Base-by-base conservation (phyloP, 2,888 invertebrate genomes). In the Tromatobia lineatoria region DNA sequence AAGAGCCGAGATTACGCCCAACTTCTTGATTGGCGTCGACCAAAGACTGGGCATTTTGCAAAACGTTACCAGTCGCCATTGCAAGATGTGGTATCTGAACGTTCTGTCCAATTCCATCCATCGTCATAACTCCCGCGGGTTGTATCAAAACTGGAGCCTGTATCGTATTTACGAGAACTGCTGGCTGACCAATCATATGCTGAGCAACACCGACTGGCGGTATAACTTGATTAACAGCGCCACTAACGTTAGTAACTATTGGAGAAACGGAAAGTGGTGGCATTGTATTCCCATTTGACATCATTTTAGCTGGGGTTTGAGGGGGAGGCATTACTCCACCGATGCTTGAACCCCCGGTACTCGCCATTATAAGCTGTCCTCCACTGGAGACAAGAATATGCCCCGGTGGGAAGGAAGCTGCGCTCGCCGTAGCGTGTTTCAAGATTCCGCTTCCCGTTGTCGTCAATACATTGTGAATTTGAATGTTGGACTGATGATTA, bases 91-190 rank as follows among this genome's bases (percentile, higher is more conserved):
- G 96, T 89, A 97, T 94, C 76, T 96, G 96, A 85, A 96, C 94
- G 86, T 96, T 96, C 89, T 96, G 97, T 80, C 96, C 95, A 34
- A 96, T 95, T 0, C 96, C 96, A 87, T 97, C 97, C 88, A 97
- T 96, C 0, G 96, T 95, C 95, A 97, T 96, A 87, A 97, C 95
- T 2, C 96, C 95, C 0, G 97, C 95, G 0, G 97, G 97, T 90
- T 97, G 97, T 59, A 98, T 95, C 7, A 98, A 96, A 88, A 97
- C 97, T 0, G 97, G 97, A 20, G 97, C 95, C 69, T 96, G 96
- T 85, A 98, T 94, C 0, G 97, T 96, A 90, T 98, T 98, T 0
- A 98, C 96, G 6, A 98, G 95, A 0, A 97, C 97, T 0, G 97
- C 96, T 38, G 97, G 96, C 90, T 96, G 97, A 38, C 96, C 97